Percentiles rank a stretch among this genome's conserved stretches.
These are phyloP conservation scores for Cryptocephalus primarius DNA, from an alignment of 2,888 invertebrate genomes.

Conservation along the genomic window DNA sequence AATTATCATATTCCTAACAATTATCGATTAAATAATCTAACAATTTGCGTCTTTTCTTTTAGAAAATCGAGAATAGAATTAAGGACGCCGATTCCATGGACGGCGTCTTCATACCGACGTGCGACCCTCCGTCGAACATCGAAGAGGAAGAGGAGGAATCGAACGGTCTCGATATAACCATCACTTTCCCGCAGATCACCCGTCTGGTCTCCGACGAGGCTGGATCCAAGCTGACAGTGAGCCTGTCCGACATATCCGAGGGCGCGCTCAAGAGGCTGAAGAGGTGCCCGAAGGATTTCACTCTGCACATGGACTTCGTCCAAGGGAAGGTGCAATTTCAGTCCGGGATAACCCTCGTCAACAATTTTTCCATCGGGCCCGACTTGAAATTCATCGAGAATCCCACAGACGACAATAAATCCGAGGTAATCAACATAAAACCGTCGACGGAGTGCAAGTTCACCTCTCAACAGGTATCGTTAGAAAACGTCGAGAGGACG, in stretches of 20 bases:
- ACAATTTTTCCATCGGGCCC: constrained; percentile 14
- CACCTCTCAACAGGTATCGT: constrained; percentile 15
- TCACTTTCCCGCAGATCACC: constrained; percentile 14
- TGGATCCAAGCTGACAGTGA: constrained; percentile 12
- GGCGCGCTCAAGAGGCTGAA: constrained; percentile 15
- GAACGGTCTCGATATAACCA: constrained; percentile 16
- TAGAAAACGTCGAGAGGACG: constrained; percentile 10
- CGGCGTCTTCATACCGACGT: constrained; percentile 18
- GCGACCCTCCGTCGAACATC: constrained; percentile 11
- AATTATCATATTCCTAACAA: no score
- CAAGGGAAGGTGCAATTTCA: constrained; percentile 16
- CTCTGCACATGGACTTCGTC: constrained; percentile 17
- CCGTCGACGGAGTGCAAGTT: constrained; percentile 17
- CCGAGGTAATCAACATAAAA: constrained; percentile 18
- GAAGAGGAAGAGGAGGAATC: constrained; percentile 17
- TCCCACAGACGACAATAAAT: constrained; percentile 10
- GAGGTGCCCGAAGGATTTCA: constrained; percentile 19
- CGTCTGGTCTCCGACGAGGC: constrained; percentile 4
- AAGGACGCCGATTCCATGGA: constrained; percentile 17
- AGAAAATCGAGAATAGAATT: constrained; percentile 3
- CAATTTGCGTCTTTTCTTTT: no score
- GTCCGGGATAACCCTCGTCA: constrained; percentile 11
- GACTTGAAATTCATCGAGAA: constrained; percentile 13
- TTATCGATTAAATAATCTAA: no score
- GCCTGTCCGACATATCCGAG: constrained; percentile 16